Evolutionary conservation across 2,888 invertebrate genomes (phyloP).

Genomic region (Spodoptera exigua): DNA sequence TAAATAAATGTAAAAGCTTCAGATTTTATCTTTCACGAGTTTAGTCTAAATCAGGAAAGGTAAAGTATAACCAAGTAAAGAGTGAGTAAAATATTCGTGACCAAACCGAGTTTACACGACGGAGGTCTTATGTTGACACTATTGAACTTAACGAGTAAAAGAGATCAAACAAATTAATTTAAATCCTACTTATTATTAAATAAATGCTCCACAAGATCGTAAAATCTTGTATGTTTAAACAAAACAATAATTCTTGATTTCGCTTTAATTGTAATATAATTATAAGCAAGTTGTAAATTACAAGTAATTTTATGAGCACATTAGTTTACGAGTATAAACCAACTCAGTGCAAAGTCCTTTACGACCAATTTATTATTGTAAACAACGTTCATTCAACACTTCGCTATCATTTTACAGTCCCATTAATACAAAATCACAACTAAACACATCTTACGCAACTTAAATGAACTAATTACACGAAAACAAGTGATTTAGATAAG

Average conservation of each 20-base stretch:
- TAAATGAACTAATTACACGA: slow-evolving; percentile 70
- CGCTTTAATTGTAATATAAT: too few relatives aligned
- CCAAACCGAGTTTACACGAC: too few relatives aligned
- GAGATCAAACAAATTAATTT: too few relatives aligned
- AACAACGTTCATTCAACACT: slow-evolving; percentile 44
- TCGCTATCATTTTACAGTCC: slow-evolving; percentile 35
- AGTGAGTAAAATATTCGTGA: not conserved
- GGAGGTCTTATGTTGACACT: too few relatives aligned
- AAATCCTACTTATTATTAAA: too few relatives aligned
- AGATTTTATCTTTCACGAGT: slow-evolving; percentile 21
- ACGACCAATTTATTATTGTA: slow-evolving; percentile 37
- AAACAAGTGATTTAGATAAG: slow-evolving; percentile 78
- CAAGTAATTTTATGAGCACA: slow-evolving; percentile 3
- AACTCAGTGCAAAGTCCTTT: slow-evolving; percentile 33
- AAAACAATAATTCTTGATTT: too few relatives aligned
- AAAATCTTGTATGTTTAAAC: too few relatives aligned
- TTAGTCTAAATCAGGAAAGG: not conserved
- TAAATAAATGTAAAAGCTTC: slow-evolving; percentile 26
- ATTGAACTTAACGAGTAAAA: too few relatives aligned
- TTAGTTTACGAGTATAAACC: slow-evolving; percentile 3
- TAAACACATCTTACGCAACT: slow-evolving; percentile 58
- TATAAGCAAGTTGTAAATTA: slow-evolving; percentile 20
- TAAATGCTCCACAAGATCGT: too few relatives aligned
- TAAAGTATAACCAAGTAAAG: not conserved
- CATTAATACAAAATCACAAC: slow-evolving; percentile 54